Conservation (phyloP, 2,797 vertebrate genomes). For the Macroramphosus scolopax region DNA sequence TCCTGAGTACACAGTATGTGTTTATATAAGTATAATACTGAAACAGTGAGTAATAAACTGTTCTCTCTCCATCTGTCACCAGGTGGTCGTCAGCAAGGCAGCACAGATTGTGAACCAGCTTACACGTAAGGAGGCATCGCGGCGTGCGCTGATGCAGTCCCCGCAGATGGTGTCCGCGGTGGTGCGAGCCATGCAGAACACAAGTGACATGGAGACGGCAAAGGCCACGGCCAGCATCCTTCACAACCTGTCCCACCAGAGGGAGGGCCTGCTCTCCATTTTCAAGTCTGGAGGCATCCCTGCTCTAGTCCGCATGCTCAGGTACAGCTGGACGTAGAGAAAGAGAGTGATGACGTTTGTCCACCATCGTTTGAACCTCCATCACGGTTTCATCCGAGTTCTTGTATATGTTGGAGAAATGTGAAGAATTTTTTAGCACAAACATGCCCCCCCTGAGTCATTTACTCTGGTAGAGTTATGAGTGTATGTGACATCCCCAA, state of each 20-base stretch:
- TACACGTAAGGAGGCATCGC: slow-evolving; percentile 97
- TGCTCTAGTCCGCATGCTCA: slow-evolving; percentile 97
- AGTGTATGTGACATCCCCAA: no score
- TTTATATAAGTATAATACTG: no score
- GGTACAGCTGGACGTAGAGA: no score
- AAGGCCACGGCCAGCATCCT: slow-evolving; percentile 96
- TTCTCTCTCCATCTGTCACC: no score
- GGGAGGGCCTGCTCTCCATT: slow-evolving; percentile 96
- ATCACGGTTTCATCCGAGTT: slow-evolving; percentile 10
- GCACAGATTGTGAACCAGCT: slow-evolving; percentile 99
- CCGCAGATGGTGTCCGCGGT: slow-evolving; percentile 99
- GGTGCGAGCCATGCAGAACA: slow-evolving; percentile 99
- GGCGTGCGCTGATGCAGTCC: slow-evolving; percentile 98
- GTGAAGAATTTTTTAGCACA: no score
- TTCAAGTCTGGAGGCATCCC: slow-evolving; percentile 99
- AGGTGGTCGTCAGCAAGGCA: slow-evolving; percentile 99
- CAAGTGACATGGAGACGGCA: slow-evolving; percentile 96
- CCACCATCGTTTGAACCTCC: no score
- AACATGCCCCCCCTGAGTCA: no score
- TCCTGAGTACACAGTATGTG: no score
- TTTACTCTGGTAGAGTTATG: no score
- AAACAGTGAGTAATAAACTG: no score
- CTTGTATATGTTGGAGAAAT: no score
- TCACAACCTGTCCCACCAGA: slow-evolving; percentile 97
- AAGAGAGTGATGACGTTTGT: no score